Conservation (phyloP, 2,888 invertebrate species). For the Ophioninae sp. region DNA sequence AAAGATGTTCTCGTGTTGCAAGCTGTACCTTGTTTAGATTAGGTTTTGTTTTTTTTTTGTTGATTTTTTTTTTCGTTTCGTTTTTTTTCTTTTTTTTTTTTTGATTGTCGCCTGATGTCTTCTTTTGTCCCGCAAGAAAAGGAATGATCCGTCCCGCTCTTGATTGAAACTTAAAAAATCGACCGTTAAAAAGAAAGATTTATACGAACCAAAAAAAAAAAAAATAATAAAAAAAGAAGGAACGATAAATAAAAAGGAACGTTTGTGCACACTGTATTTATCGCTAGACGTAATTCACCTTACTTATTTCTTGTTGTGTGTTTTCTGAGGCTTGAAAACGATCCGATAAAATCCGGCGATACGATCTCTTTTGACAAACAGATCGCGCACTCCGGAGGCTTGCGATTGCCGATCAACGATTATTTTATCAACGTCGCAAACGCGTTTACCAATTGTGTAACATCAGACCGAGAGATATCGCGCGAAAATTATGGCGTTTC, state of each 20-base stretch:
- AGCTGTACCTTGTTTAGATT: constrained; percentile 52
- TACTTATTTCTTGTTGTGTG: constrained; percentile 38
- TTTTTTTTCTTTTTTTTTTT: constrained; percentile 19
- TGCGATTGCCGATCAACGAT: constrained; percentile 8
- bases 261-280: too few species aligned
- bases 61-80: neutral
- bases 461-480: neutral
- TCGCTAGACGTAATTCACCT: too few species aligned
- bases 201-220: constrained; percentile 23
- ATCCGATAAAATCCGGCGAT: constrained; percentile 48
- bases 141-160: constrained; percentile 34
- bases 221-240: constrained; percentile 29
- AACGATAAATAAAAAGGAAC: too few species aligned
- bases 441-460: neutral
- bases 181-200: neutral
- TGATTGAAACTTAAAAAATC: constrained; percentile 16
- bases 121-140: constrained; percentile 34
- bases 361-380: constrained; percentile 54
- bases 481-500: neutral
- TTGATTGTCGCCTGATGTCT: constrained; percentile 27
- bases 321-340: constrained; percentile 45
- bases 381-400: constrained; percentile 21
- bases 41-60: constrained; percentile 31
- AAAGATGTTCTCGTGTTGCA: constrained; percentile 37
- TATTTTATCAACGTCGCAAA: neutral